Base-by-base conservation (phyloP, 2,797 vertebrate species). In the Sebastes nivosus region DNA sequence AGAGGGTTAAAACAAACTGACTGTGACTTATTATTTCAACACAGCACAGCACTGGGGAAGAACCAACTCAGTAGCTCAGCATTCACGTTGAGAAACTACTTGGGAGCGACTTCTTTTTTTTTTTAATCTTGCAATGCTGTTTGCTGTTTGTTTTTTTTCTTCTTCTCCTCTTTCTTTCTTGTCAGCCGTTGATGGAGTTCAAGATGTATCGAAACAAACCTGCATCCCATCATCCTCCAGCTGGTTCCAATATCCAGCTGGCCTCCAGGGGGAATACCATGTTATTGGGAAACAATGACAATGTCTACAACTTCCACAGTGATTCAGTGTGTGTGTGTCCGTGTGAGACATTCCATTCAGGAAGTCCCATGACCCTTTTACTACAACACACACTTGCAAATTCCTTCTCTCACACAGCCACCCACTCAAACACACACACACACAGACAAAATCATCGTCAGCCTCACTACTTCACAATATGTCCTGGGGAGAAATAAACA, bases 321-420 rank as follows among this genome's bases (percentile, higher is more conserved):
- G 66, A 81, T 76, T 64, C 77, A 67, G 57, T 63, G 67, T 72
- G 69, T 60, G 66, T 79, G 65, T 79, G 76, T 86, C 68, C 75
- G 67, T 94, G 92, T 88, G 89, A 93, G 81, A 60, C 78, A 75
- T 65, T 79, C 69, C 65, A 83, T 77, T 83, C 90, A 93, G 91
- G 92, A 94, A 93, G 88, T 94, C 92, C 81, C 93, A 94, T 93
- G 93, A 93, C 91, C 93, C 74, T 91, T 85, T 84, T 83, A 87
- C 79, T 67, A 84, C 50, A 88, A 76, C 73, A 83, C 70, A 76
- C 24, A 25, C 27, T 58, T 52, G 42, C 32, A 83, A 72, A 81
- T 86, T 80, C 75, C 68, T 81, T 69, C 42, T 83, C 83, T 74
- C 86, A 76, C 89, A 86, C 79, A 72, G 16, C 68, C 81, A 72